Percentiles rank a stretch among this genome's conserved stretches.
These are phyloP conservation scores for Ferrisia virgata DNA, from an alignment of 2,888 invertebrate species.

Conservation along the genomic window DNA sequence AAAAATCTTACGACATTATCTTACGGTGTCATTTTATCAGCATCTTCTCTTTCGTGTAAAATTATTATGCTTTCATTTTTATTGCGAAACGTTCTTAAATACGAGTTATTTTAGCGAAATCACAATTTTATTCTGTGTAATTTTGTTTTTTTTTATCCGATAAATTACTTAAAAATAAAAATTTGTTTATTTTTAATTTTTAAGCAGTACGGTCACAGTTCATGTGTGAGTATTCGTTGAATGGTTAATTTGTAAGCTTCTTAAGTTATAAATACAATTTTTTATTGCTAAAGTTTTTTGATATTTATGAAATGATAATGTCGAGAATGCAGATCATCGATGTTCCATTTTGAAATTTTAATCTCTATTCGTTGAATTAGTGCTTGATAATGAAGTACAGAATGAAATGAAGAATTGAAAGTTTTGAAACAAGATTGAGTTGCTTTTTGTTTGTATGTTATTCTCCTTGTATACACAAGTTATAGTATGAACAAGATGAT, in stretches of 20 bases:
- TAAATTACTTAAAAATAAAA: slow-evolving; percentile 27
- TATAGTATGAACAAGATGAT: not conserved
- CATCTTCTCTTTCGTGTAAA: not conserved
- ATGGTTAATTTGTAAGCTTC: slow-evolving; percentile 44
- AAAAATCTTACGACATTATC: not conserved
- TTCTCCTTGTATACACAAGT: not conserved
- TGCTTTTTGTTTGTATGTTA: not conserved
- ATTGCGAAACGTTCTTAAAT: slow-evolving; percentile 24
- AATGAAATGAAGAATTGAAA: not conserved
- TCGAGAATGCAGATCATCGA: not conserved
- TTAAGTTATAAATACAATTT: slow-evolving; percentile 45
- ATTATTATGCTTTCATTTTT: slow-evolving; percentile 29
- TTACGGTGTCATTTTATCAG: not conserved
- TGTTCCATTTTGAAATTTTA: not conserved
- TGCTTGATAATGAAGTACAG: not conserved
- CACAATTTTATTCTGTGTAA: slow-evolving; percentile 30
- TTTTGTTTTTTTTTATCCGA: slow-evolving; percentile 10
- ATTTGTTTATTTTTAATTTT: slow-evolving; percentile 33
- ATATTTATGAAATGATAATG: slow-evolving; percentile 30
- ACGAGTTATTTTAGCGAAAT: slow-evolving; percentile 26
- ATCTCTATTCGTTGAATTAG: not conserved
- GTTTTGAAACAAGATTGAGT: not conserved
- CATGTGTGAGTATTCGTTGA: slow-evolving; percentile 44
- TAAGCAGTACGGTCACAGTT: slow-evolving; percentile 39
- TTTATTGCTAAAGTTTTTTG: slow-evolving; percentile 44